Evolutionary conservation across 2,888 invertebrate genomes (phyloP), one percentile per base, ranked within the genome.

Genomic region (Pelosia muscerda): DNA sequence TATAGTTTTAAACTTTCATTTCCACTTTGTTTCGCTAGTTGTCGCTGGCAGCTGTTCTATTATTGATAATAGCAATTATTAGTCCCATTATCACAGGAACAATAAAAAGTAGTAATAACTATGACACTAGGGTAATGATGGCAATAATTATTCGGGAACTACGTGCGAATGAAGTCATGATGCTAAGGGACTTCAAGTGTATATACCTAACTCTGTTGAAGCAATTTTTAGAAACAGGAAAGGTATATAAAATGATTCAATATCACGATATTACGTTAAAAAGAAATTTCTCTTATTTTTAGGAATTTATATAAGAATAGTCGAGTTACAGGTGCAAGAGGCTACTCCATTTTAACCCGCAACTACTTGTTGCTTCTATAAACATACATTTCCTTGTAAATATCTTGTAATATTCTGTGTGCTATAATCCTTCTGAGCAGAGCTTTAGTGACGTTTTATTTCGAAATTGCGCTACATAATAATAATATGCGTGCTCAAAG

Each of bases 401-500:
- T 49, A 42, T 19, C 15, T 38, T 38, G 38, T 42, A 6, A 42
- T 6, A 42, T 42, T 19, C 19, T n/a, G 1, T 15, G 6, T 19
- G 23, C 54, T 38, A 38, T 15, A 10, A 8, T 26, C 10, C 1
- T 57, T 66, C 49, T 42, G 60, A 34, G n/a, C 15, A 53, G 10
- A 49, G 6, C 31, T 56, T 28, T 49, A 73, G 68, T 71, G 73
- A 79, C 71, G 71, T 62, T 68, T 56, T 49, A 72, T 81, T 81
- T 81, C 71, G 68, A 83, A 82, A 82, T 70, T 81, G 75, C 74
- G 62, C 70, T 55, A 72, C 70, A 68, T 81, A 78, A 80, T 82
- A 76, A 74, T 77, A 76, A 76, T 81, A 81, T 82, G 82, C 81
- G 71, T 73, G 76, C 75, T 72, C 58, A 74, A 74, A 73, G 74